phyloP scores from a whole-genome alignment of 2,113 vertebrate species.

The Sinocyclocheilus maitianheensis region DNA sequence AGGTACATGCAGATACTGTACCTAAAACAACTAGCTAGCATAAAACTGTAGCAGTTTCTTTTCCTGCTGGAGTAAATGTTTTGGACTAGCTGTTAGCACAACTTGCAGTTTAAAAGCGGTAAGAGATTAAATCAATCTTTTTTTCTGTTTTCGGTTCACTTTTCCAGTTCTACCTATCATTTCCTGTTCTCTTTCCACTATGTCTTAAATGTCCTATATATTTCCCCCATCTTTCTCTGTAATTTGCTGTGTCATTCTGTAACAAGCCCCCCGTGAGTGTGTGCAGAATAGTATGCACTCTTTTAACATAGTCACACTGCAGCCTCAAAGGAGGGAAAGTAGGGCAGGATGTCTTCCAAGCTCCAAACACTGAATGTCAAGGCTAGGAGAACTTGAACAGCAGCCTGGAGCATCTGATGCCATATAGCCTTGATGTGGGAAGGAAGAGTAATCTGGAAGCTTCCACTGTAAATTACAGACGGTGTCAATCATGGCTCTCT shows the following conservation, averaged over 20 bases:
- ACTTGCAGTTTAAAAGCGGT: neutral
- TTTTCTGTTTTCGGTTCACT: neutral
- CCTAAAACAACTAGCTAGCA: too few relatives aligned
- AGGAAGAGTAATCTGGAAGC: neutral
- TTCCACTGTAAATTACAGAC: neutral
- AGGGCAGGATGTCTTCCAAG: conserved; percentile 42
- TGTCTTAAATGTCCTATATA: neutral
- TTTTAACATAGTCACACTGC: conserved; percentile 27
- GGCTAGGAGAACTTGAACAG: conserved; percentile 12
- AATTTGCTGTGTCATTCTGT: conserved; percentile 16
- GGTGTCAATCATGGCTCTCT: neutral
- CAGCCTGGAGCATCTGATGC: neutral
- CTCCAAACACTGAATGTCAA: neutral
- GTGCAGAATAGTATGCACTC: conserved; percentile 11
- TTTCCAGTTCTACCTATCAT: neutral
- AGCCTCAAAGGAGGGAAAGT: conserved; percentile 37
- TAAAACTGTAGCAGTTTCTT: too few relatives aligned
- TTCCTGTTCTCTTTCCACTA: neutral
- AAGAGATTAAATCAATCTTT: neutral
- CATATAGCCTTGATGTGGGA: neutral
- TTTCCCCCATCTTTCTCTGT: neutral
- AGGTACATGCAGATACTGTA: too few relatives aligned
- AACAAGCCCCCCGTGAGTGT: neutral
- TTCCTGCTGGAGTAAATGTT: too few relatives aligned
- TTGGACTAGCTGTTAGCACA: too few relatives aligned